Base-by-base conservation (phyloP, 2,113 vertebrate genomes). In the Columbina picui region DNA sequence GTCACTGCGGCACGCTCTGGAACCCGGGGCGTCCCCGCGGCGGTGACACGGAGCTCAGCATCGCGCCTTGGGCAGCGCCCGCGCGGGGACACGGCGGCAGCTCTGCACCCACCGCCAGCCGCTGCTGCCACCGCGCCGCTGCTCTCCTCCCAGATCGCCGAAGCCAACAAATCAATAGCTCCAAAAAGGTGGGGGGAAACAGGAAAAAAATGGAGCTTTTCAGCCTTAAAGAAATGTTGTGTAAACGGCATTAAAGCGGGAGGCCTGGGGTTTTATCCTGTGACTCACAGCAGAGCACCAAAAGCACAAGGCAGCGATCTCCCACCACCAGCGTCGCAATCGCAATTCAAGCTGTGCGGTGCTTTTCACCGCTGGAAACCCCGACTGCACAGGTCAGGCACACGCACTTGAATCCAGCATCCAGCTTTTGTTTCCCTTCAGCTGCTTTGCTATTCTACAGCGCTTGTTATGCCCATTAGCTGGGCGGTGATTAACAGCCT, bases 151-250 rank as follows among this genome's bases (percentile, higher is more conserved):
- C 1, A 16, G 14, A 18, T 6, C 5, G 1, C 20, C 0, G 6
- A 11, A 18, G 53, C 60, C 10, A 32, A 12, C 6, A 3, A 26
- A 39, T 1, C 7, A 4, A 57, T 1, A 11, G 60, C 73, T 60
- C 18, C 5, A 14, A 29, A 41, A 26, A 59, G 29, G 10, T 0
- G 0, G 3, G 2, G 9, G 1, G 3, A 27, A 32, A 3, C 2
- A 2, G 29, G 9, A 10, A 3, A 5, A 34, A 15, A 47, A n/a
- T 2, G 1, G 7, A 57, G 41, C 16, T 32, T 53, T 14, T 32
- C 2, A 5, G 41, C 19, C 34, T 26, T 4, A 11, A 34, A 12
- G 14, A 59, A 84, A 77, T 59, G 12, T 9, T 8, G 10, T 4
- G 32, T 29, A 12, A 45, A 53, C 26, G 36, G 45, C 29, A 1